A percentile compares a stretch with the other conserved stretches of the same genome.
These are phyloP conservation scores for Pachyrhynchus sulphureomaculatus DNA, from an alignment of 1,140 invertebrate species.

Conservation along the genomic window DNA sequence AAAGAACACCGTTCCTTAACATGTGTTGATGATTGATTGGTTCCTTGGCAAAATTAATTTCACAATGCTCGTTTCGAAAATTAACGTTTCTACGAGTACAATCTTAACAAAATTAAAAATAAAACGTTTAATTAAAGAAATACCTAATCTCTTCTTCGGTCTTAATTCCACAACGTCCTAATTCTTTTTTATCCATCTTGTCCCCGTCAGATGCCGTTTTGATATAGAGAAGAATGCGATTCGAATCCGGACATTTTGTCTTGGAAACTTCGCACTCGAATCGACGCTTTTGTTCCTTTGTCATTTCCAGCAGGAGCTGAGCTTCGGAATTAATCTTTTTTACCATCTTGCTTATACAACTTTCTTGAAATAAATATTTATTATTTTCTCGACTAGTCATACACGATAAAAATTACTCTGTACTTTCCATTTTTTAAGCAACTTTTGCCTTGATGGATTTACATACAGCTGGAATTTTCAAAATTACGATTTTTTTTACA, in stretches of 20 bases:
- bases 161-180: conserved; percentile 1
- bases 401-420: too few species aligned
- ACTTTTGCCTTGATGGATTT: too few species aligned
- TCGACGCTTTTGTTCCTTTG: conserved; percentile 11
- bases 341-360: conserved; percentile 15
- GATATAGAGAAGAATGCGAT: conserved; percentile 13
- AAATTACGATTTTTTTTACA: too few species aligned
- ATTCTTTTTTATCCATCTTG: background rate
- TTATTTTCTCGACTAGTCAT: too few species aligned
- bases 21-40: too few species aligned
- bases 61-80: too few species aligned
- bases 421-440: too few species aligned
- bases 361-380: conserved; percentile 17
- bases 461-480: too few species aligned
- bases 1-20: too few species aligned
- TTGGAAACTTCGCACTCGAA: conserved; percentile 3
- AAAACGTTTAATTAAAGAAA: background rate
- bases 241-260: conserved; percentile 5
- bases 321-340: conserved; percentile 24
- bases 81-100: too few species aligned
- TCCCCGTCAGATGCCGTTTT: conserved; percentile 3
- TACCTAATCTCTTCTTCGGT: conserved; percentile 6
- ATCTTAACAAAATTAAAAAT: background rate
- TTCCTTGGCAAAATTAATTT: too few species aligned
- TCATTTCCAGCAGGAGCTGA: conserved; percentile 9